These are phyloP conservation scores for Condylura cristata DNA, from an alignment of 2,113 vertebrate species.

Conservation along the genomic window DNA sequence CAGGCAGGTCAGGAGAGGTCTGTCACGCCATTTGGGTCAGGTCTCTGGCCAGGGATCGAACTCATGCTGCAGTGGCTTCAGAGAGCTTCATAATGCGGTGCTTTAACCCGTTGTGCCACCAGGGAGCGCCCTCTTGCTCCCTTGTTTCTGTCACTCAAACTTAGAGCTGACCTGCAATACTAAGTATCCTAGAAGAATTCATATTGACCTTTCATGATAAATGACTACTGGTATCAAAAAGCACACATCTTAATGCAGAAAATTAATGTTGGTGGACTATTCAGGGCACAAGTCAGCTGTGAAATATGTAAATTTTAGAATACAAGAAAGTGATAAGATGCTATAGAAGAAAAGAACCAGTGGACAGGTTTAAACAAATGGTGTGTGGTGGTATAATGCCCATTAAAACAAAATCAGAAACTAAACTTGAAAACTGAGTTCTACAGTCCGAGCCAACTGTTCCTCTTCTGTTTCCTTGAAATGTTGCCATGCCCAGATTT, in stretches of 20 bases:
- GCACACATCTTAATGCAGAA: neutral
- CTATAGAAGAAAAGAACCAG: neutral
- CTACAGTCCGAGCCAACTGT: neutral
- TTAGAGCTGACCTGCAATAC: neutral
- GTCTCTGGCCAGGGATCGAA: no score
- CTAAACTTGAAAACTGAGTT: constrained; percentile 19
- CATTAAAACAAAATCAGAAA: neutral
- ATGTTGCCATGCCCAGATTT: neutral
- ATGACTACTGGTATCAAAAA: neutral
- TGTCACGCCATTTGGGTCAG: no score
- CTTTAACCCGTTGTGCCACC: no score
- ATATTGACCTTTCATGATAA: neutral
- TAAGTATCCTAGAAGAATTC: neutral
- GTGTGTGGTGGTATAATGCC: accelerated
- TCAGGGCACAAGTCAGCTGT: neutral
- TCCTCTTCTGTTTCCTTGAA: neutral
- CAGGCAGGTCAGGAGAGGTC: no score
- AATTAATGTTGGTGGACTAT: neutral
- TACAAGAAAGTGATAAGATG: neutral
- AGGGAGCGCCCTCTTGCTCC: no score
- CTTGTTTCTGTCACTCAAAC: neutral
- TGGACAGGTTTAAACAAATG: neutral
- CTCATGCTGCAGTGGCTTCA: no score
- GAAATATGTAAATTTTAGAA: neutral
- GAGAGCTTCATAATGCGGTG: no score